A percentile compares a stretch with the other conserved stretches of the same genome.
Conservation (phyloP, 2,113 vertebrate species). For the Smithornis capensis region DNA sequence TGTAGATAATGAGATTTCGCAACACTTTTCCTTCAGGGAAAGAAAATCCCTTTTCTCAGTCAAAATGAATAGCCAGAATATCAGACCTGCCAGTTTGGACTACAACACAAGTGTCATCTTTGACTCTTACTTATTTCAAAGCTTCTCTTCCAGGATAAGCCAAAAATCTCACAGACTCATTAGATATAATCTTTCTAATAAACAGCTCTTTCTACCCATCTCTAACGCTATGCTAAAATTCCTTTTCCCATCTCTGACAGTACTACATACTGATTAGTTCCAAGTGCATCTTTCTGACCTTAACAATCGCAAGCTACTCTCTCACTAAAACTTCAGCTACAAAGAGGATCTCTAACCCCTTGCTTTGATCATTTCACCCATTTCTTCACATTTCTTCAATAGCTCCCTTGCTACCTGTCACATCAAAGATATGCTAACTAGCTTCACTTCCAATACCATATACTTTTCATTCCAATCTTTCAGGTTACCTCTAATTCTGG, state of each 20-base stretch:
- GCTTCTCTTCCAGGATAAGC: neutral
- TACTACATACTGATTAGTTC: neutral
- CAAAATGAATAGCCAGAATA: neutral
- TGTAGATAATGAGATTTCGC: neutral
- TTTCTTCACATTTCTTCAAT: neutral
- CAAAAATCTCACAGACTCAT: neutral
- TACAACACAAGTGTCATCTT: neutral
- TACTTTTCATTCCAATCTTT: neutral
- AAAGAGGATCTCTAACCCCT: neutral
- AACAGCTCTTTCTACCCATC: neutral
- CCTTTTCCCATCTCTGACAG: neutral
- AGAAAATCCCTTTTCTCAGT: neutral
- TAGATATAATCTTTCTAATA: neutral
- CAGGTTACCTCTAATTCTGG: neutral
- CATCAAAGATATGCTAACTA: neutral
- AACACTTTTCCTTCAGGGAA: neutral
- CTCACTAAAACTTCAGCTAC: neutral
- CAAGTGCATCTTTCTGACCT: conserved; percentile 3
- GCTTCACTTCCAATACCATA: neutral
- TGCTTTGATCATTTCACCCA: conserved; percentile 20
- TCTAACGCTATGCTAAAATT: neutral
- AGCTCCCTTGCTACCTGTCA: neutral
- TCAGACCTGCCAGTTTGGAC: neutral
- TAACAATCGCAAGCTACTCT: neutral
- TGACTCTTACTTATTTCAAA: neutral